Conservation (phyloP, 2,888 invertebrate genomes). For the Epiblema foenella region DNA sequence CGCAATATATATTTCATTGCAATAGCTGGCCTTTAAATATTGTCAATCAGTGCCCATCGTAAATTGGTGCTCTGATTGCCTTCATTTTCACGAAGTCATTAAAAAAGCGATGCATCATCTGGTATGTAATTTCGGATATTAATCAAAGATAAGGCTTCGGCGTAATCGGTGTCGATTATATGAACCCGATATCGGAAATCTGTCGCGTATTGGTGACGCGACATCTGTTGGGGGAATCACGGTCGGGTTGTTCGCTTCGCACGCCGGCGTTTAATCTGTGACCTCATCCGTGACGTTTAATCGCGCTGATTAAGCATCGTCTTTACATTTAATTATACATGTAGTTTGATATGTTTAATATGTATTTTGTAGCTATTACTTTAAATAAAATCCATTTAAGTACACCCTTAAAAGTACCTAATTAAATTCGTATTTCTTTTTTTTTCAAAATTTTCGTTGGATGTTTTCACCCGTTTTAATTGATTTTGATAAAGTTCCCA, state of each 20-base stretch:
- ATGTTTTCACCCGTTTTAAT: too few relatives aligned
- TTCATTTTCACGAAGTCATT: constrained; percentile 24
- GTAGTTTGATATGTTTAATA: too few relatives aligned
- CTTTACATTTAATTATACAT: too few relatives aligned
- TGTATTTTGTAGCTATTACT: too few relatives aligned
- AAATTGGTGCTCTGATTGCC: constrained; percentile 8
- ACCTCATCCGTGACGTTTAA: not conserved
- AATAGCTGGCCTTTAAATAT: not conserved
- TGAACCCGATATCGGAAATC: constrained; percentile 80
- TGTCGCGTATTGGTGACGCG: constrained; percentile 74
- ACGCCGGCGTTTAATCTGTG: constrained; percentile 46
- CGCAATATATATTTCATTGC: too few relatives aligned
- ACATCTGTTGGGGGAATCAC: constrained; percentile 71
- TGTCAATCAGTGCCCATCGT: constrained; percentile 1
- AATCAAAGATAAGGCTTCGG: constrained; percentile 66
- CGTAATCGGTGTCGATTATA: constrained; percentile 77
- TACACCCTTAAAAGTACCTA: too few relatives aligned
- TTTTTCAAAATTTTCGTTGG: too few relatives aligned
- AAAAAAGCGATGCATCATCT: constrained; percentile 30
- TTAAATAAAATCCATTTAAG: too few relatives aligned
- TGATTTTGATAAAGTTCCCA: too few relatives aligned
- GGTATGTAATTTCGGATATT: constrained; percentile 58
- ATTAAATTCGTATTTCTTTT: too few relatives aligned
- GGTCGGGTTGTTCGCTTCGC: constrained; percentile 49
- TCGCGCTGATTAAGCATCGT: not conserved